Percentiles rank a stretch among this genome's conserved stretches.
These are phyloP conservation scores for Papilio aristodemus DNA, from an alignment of 1,140 invertebrate genomes.

Conservation along the genomic window DNA sequence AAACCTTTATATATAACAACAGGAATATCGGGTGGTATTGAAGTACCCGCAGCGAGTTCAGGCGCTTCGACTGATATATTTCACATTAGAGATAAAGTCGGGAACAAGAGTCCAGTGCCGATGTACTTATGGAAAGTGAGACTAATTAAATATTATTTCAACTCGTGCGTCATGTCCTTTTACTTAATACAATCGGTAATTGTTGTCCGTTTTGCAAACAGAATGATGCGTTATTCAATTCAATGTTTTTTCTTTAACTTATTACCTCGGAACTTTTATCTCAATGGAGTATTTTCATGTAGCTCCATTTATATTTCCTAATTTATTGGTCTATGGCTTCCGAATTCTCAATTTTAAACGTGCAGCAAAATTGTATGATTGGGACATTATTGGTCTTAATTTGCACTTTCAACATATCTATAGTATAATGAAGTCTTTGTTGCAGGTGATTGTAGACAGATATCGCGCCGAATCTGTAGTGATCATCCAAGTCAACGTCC, in stretches of 20 bases:
- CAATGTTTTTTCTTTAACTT: no score
- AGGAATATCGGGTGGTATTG: not conserved
- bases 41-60: no score
- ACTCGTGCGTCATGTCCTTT: not conserved
- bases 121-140: not conserved
- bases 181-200: not conserved
- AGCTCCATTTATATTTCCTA: no score
- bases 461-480: not conserved
- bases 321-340: no score
- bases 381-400: not conserved
- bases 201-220: no score
- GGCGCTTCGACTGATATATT: no score
- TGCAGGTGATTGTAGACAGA: not conserved
- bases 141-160: not conserved
- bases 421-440: no score
- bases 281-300: no score
- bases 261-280: no score
- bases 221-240: no score
- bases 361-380: no score
- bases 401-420: not conserved
- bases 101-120: not conserved
- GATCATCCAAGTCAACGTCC: constrained; percentile 4
- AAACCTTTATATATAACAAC: constrained; percentile 2
- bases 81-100: not conserved
- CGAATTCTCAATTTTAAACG: no score